A percentile compares a stretch with the other conserved stretches of the same genome.
Evolutionary conservation across 2,113 vertebrate species (phyloP).

Genomic region (Junco hyemalis): DNA sequence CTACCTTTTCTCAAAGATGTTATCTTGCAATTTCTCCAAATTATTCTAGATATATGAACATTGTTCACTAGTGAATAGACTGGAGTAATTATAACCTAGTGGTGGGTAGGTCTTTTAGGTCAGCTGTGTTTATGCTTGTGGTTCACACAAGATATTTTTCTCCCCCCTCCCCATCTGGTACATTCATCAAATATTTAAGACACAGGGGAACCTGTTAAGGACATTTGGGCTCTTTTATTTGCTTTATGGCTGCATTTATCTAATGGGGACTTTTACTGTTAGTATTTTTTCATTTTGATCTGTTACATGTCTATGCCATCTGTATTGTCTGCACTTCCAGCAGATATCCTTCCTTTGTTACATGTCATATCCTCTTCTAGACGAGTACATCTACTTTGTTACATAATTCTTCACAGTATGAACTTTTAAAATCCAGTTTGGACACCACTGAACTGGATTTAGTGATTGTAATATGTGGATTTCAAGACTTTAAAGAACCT

Average conservation of each 20-base stretch:
- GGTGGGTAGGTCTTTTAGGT: not conserved
- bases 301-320: not conserved
- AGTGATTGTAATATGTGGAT: not conserved
- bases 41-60: slow-evolving; percentile 2
- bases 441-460: not conserved
- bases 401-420: not conserved
- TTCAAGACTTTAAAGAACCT: not conserved
- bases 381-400: not conserved
- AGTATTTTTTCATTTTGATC: not conserved
- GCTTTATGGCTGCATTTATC: not conserved
- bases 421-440: not conserved
- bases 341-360: not conserved
- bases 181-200: slow-evolving; percentile 65
- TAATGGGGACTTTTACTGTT: not conserved
- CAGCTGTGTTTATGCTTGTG: slow-evolving; percentile 26
- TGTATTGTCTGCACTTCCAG: not conserved
- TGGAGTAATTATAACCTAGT: not conserved
- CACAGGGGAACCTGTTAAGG: not conserved
- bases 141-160: slow-evolving; percentile 2
- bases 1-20: not conserved
- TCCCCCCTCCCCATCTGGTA: slow-evolving; percentile 27
- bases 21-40: not conserved
- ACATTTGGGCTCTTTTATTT: not conserved
- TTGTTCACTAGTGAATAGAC: not conserved
- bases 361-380: not conserved